Evolutionary conservation across 2,888 invertebrate species (phyloP).

Genomic region (Luperina testacea): DNA sequence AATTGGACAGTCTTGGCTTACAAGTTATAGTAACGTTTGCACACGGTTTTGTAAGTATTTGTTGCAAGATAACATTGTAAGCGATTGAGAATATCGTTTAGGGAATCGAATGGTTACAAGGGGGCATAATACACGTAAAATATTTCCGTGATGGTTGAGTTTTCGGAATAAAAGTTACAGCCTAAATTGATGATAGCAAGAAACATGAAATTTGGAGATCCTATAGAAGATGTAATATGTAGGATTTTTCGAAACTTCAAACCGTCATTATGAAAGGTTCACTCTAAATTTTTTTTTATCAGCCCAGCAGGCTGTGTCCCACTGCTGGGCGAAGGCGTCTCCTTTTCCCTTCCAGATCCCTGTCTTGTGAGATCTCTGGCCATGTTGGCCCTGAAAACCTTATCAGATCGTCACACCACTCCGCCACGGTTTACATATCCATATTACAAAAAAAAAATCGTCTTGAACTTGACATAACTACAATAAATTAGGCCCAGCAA

Average conservation of each 20-base stretch:
- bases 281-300: neutral
- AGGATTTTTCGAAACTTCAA: neutral
- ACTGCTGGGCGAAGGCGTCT: fast-evolving
- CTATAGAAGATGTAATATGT: neutral
- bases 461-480: no score
- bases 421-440: neutral
- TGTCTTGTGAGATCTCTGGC: neutral
- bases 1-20: constrained; percentile 77
- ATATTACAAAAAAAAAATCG: neutral
- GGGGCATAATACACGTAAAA: neutral
- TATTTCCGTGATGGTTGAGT: neutral
- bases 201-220: neutral
- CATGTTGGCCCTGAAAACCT: neutral
- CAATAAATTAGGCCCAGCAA: neutral
- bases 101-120: neutral
- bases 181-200: no score
- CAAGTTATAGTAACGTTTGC: constrained; percentile 53
- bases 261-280: neutral
- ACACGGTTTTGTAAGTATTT: constrained; percentile 26
- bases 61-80: constrained; percentile 12
- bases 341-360: neutral
- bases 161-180: no score
- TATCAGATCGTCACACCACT: no score
- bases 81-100: constrained; percentile 25
- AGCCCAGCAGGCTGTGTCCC: neutral